phyloP scores from a whole-genome alignment of 92 coral and sea anemone species.

The Isaurus tuberculatus region DNA sequence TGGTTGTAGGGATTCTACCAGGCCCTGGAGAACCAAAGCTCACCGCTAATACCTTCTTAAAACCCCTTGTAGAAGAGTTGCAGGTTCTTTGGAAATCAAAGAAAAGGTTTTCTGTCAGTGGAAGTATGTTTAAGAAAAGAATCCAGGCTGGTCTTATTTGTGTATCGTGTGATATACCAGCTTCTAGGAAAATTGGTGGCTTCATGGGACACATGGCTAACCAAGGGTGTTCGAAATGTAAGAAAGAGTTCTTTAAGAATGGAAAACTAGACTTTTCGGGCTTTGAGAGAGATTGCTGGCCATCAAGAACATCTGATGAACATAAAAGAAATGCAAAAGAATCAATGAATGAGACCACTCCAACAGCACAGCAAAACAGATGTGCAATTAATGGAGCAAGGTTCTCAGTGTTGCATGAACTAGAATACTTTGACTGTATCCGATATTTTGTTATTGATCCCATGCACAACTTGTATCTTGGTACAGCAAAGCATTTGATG shows the following conservation, averaged over 20 bases:
- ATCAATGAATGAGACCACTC: conserved; percentile 26
- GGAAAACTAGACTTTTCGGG: conserved; percentile 59
- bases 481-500: conserved; percentile 45
- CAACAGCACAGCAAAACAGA: conserved; percentile 48
- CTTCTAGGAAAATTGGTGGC: conserved; percentile 69
- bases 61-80: conserved; percentile 71
- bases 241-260: conserved; percentile 41
- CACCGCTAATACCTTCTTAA: conserved; percentile 63
- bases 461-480: conserved; percentile 6
- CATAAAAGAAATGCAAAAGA: conserved; percentile 46
- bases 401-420: conserved; percentile 66
- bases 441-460: conserved; percentile 66
- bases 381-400: conserved; percentile 65
- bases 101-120: conserved; percentile 46
- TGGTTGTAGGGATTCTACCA: conserved; percentile 64
- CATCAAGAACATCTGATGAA: conserved; percentile 47
- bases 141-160: conserved; percentile 62
- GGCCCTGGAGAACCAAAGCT: conserved; percentile 75
- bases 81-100: conserved; percentile 50
- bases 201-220: conserved; percentile 75
- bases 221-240: conserved; percentile 69
- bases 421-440: conserved; percentile 68
- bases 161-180: conserved; percentile 74
- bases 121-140: conserved; percentile 45
- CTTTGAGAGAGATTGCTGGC: conserved; percentile 62